phyloP scores from a whole-genome alignment of 2,888 invertebrate species.

The Melanargia galathea region DNA sequence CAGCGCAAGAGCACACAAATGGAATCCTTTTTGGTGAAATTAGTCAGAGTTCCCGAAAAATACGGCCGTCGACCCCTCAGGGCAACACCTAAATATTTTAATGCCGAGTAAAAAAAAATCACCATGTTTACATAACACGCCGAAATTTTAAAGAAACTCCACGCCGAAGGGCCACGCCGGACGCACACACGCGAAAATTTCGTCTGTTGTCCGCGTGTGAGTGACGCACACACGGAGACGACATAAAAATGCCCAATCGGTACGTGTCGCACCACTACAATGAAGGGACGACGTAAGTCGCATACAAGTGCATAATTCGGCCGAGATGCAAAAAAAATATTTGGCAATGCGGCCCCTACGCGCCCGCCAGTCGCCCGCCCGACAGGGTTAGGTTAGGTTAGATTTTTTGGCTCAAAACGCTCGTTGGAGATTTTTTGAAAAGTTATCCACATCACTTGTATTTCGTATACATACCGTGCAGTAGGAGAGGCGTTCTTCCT shows the following conservation, averaged over 20 bases:
- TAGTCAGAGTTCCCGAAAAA: conserved; percentile 81
- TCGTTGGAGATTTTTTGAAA: conserved; percentile 77
- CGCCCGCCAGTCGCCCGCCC: conserved; percentile 81
- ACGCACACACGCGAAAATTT: conserved; percentile 73
- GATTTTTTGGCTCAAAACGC: conserved; percentile 82
- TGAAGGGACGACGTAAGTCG: conserved; percentile 81
- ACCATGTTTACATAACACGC: conserved; percentile 78
- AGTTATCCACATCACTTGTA: conserved; percentile 64
- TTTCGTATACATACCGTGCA: conserved; percentile 66
- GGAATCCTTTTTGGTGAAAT: conserved; percentile 70
- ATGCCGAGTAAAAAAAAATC: conserved; percentile 65
- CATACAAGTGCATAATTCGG: conserved; percentile 83
- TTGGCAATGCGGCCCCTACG: conserved; percentile 83
- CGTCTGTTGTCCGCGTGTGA: conserved; percentile 64
- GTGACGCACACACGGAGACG: conserved; percentile 69
- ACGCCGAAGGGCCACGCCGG: conserved; percentile 64
- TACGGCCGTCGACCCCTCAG: conserved; percentile 71
- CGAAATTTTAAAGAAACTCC: conserved; percentile 74
- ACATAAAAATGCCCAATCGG: conserved; percentile 78
- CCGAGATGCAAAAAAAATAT: conserved; percentile 83
- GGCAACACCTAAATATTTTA: conserved; percentile 78
- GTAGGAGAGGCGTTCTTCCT: conserved; percentile 69
- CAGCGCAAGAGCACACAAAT: conserved; percentile 49
- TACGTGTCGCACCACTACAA: conserved; percentile 81
- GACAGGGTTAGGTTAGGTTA: conserved; percentile 83